These are phyloP conservation scores for Spodoptera littoralis DNA, from an alignment of 2,888 invertebrate genomes.

Conservation along the genomic window DNA sequence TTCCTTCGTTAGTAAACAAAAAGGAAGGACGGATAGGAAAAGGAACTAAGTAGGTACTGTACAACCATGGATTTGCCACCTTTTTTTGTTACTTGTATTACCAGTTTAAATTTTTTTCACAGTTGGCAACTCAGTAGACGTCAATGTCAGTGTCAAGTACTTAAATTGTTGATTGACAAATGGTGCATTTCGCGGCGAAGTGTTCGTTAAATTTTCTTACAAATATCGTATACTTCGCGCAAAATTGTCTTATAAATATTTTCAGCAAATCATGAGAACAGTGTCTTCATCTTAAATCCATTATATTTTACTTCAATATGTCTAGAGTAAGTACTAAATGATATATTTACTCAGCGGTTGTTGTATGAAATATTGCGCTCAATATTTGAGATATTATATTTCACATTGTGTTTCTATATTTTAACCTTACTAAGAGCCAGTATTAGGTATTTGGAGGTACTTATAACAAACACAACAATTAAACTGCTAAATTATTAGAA, in stretches of 20 bases:
- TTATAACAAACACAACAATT: too few relatives aligned
- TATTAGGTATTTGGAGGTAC: too few relatives aligned
- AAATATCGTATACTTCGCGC: slow-evolving; percentile 7
- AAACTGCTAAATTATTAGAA: too few relatives aligned
- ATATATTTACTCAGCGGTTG: slow-evolving; percentile 1
- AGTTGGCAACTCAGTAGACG: background rate
- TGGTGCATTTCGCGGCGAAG: slow-evolving; percentile 25
- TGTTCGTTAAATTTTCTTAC: slow-evolving; percentile 23
- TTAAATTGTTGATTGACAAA: background rate
- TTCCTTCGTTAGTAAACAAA: too few relatives aligned
- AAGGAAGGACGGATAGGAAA: too few relatives aligned
- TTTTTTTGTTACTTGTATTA: too few relatives aligned
- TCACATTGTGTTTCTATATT: too few relatives aligned
- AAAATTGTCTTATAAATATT: background rate
- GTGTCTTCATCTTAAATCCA: slow-evolving; percentile 12
- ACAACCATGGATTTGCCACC: too few relatives aligned
- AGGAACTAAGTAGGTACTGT: too few relatives aligned
- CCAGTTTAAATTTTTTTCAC: background rate
- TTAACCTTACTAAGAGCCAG: too few relatives aligned
- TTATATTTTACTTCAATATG: slow-evolving; percentile 22
- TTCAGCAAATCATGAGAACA: slow-evolving; percentile 25
- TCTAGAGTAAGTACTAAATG: slow-evolving; percentile 38
- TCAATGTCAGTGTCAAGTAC: background rate
- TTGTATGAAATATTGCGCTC: background rate
- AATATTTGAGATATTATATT: too few relatives aligned